Percentiles rank a stretch among this genome's conserved stretches.
These are phyloP conservation scores for Apeltes quadracus DNA, from an alignment of 2,113 vertebrate species.

Conservation along the genomic window DNA sequence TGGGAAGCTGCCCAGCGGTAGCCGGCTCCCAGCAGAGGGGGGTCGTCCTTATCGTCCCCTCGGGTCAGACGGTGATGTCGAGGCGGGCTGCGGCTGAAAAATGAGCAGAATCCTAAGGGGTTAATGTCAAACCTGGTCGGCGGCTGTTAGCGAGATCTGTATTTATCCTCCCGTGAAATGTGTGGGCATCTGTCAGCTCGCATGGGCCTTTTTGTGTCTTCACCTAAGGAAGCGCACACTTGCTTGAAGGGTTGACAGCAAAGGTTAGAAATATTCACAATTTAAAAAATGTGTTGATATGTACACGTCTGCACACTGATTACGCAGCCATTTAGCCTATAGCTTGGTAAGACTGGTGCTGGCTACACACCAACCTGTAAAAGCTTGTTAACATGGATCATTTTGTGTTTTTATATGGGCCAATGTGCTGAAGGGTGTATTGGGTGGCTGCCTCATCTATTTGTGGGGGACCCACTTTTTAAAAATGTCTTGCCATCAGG, in stretches of 20 bases:
- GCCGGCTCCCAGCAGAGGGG: background rate
- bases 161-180: slow-evolving; percentile 37
- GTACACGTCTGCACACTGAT: background rate
- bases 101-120: slow-evolving; percentile 44
- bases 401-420: no score
- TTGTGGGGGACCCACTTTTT: no score
- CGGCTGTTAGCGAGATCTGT: slow-evolving; percentile 40
- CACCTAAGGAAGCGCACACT: no score
- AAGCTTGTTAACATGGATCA: no score
- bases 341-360: no score
- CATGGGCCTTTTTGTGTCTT: slow-evolving; percentile 16
- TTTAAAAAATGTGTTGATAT: background rate
- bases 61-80: slow-evolving; percentile 22
- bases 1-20: slow-evolving; percentile 13
- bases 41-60: slow-evolving; percentile 8
- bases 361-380: no score
- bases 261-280: background rate
- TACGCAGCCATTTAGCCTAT: background rate
- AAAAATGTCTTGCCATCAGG: no score
- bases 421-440: no score
- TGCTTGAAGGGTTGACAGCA: background rate
- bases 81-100: slow-evolving; percentile 43
- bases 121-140: slow-evolving; percentile 38
- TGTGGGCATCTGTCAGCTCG: slow-evolving; percentile 22
- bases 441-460: no score